Base-by-base conservation (phyloP, 2,113 vertebrate genomes). In the Machaerirhynchus nigripectus region DNA sequence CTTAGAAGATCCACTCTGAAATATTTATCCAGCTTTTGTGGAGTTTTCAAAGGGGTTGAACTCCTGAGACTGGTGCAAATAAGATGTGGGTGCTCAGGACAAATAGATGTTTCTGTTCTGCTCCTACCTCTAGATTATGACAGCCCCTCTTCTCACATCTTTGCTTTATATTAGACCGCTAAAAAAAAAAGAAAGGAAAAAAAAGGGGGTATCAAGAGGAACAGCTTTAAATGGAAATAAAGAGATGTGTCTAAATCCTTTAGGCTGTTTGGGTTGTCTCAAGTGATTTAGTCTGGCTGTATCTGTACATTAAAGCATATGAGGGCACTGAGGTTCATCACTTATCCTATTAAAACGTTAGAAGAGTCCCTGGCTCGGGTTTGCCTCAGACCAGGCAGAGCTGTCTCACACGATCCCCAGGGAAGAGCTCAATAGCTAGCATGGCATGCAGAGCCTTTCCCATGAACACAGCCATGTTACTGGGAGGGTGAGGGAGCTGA, bases 141-240 rank as follows among this genome's bases (percentile, higher is more conserved):
- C 8, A 89, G 59, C 10, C 8, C 55, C 28, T 67, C 9, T 67
- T 65, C 70, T 82, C 23, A 53, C 21, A 70, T 33, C 60, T 56
- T 81, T 50, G 11, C n/a, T 80, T 77, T 61, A 11, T 39, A 65
- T 37, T 33, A 24, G 56, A 55, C 46, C 8, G 9, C 30, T 93
- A 11, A 46, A 22, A 59, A 59, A 28, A 3, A 7, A 19, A 14
- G n/a, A 13, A 4, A 14, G 3, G 4, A 5, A 8, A 31, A 42
- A 13, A 59, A 23, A 13, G 3, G 2, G 20, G 10, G 27, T 77
- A 57, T 69, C 40, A 77, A 22, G 68, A 79, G 77, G 84, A 94
- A 84, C 81, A 96, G 93, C 60, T 97, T 96, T 97, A 94, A 93
- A 95, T 77, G 73, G 86, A 97, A 97, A 93, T 88, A 93, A 77